These are phyloP conservation scores for Monodelphis domestica DNA, from an alignment of 2,797 vertebrate species.

Conservation along the genomic window DNA sequence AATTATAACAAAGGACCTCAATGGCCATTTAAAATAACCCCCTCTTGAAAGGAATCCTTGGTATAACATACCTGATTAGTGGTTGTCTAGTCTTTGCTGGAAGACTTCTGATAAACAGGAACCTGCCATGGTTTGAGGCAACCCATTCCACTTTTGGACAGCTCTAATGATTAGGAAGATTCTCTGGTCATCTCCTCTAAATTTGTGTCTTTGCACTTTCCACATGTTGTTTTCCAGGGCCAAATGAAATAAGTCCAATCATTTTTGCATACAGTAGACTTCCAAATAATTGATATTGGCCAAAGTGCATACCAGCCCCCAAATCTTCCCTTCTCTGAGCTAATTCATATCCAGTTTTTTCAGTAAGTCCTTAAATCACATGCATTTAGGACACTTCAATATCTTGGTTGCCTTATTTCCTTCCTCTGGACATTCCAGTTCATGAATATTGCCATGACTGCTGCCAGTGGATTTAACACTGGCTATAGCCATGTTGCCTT, in stretches of 20 bases:
- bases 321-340: neutral
- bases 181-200: neutral
- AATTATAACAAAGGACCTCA: neutral
- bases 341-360: neutral
- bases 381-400: neutral
- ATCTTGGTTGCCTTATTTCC: neutral
- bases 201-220: neutral
- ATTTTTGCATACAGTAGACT: neutral
- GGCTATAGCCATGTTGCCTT: neutral
- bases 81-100: neutral
- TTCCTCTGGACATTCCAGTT: neutral
- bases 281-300: neutral
- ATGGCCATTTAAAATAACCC: neutral
- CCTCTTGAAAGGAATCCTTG: neutral
- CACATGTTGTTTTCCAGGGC: neutral
- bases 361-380: neutral
- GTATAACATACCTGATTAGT: neutral
- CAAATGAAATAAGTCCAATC: neutral
- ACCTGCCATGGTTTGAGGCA: neutral
- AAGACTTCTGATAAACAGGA: neutral
- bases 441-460: neutral
- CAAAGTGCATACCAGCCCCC: neutral
- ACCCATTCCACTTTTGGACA: neutral
- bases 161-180: neutral
- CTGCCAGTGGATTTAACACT: neutral